Base-by-base conservation (phyloP, 1,140 invertebrate species). In the Drosophila lacertosa region DNA sequence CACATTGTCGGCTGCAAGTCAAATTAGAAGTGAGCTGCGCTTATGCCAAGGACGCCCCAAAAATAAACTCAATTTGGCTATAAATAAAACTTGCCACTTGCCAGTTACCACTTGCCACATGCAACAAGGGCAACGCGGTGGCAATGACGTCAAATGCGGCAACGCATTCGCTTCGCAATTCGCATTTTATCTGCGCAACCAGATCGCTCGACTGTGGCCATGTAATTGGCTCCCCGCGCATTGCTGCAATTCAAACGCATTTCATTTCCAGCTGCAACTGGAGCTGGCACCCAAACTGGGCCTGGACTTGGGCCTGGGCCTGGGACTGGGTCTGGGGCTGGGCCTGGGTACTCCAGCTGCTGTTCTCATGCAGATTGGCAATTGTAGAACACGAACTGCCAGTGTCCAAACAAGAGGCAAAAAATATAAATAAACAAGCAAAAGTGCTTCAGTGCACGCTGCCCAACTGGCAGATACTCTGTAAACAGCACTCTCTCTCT, bases 281-380 rank as follows among this genome's bases (percentile, higher is more conserved):
- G 10, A 42, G 37, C 13, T 37, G 42, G 5, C 29, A 24, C 53
- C 16, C 32, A 24, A 9, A 40, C 18, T 5, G 18, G 1, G 1
- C 4, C 18, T 50, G 24, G 11, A n/a, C n/a, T n/a, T n/a, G 37
- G 26, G 11, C 45, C 18, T 5, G 18, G 1, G 1, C 4, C 18
- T 50, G 24, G 11, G 9, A 32, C 40, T 18, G 37, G 37, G 22
- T 42, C 59, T 44, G 50, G 29, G 50, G n/a, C 4, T n/a, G 33
- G 33, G 33, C 9, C 11, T 29, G 4, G 11, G n/a, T 4, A 13
- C 44, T 68, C 57, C 47, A 42, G 53, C 45, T 44, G 50, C 48
- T 33, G 4, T n/a, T 42, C 69, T 53, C 69, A 72, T 72, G 69
- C 69, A 72, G 69, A 72, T 72, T 66, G 68, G 9, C 68, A 71